These are phyloP conservation scores for Numenius arquata DNA, from an alignment of 2,113 vertebrate genomes.

Conservation along the genomic window DNA sequence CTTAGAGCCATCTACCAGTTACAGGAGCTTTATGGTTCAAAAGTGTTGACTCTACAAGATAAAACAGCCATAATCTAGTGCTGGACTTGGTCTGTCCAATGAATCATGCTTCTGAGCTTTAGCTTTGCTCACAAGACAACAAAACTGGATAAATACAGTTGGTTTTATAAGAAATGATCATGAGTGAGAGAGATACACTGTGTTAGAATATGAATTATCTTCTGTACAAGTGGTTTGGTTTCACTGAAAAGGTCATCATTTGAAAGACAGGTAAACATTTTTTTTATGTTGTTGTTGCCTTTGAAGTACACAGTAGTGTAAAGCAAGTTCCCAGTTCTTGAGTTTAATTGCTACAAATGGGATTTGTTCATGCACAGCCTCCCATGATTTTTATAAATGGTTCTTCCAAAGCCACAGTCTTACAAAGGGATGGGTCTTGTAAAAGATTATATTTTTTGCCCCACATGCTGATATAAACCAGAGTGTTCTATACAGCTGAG, in stretches of 20 bases:
- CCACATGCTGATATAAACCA: neutral
- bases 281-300: neutral
- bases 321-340: neutral
- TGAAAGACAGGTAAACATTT: neutral
- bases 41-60: neutral
- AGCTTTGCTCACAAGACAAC: neutral
- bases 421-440: neutral
- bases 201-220: neutral
- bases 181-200: neutral
- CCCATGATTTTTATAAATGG: neutral
- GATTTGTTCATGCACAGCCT: neutral
- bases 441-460: neutral
- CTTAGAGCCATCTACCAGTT: neutral
- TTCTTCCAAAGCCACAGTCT: neutral
- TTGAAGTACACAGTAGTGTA: neutral
- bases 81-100: neutral
- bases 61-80: neutral
- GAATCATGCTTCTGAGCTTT: neutral
- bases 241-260: neutral
- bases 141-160: neutral
- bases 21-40: neutral
- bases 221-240: neutral
- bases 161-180: neutral
- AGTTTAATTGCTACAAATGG: neutral
- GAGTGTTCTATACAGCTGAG: neutral